A percentile compares a stretch with the other conserved stretches of the same genome.
These are phyloP conservation scores for Hanleya hanleyi DNA, from an alignment of 2,888 invertebrate species.

Conservation along the genomic window DNA sequence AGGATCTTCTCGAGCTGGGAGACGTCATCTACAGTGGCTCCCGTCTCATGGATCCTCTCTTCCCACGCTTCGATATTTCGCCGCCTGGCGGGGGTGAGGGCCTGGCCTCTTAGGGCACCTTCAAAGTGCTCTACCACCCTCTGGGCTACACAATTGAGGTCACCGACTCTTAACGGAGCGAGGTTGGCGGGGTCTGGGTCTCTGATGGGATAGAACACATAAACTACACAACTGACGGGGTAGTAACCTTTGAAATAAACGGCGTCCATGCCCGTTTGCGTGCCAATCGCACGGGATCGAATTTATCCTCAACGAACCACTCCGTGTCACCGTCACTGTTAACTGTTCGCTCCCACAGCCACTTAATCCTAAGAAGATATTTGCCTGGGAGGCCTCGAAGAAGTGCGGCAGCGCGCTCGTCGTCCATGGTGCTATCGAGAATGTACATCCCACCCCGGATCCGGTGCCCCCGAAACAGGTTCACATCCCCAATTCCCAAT, in stretches of 20 bases:
- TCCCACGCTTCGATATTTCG: constrained; percentile 16
- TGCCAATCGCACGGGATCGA: too few relatives aligned
- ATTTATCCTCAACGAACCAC: too few relatives aligned
- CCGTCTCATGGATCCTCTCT: constrained; percentile 22
- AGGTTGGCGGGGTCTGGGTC: constrained; percentile 13
- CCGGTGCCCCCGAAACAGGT: too few relatives aligned
- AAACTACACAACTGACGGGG: constrained; percentile 14
- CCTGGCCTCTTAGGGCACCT: constrained; percentile 18
- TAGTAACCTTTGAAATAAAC: constrained; percentile 3
- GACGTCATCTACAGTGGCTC: constrained; percentile 26
- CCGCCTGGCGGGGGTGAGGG: background rate
- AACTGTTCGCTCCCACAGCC: too few relatives aligned
- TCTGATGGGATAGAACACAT: constrained; percentile 6
- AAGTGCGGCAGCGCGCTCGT: too few relatives aligned
- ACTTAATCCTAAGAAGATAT: too few relatives aligned
- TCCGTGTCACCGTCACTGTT: too few relatives aligned
- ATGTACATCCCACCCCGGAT: too few relatives aligned
- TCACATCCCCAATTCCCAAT: too few relatives aligned
- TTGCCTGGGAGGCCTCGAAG: too few relatives aligned
- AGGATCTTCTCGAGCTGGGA: constrained; percentile 24
- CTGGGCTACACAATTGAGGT: constrained; percentile 31
- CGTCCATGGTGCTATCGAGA: too few relatives aligned
- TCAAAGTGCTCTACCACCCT: constrained; percentile 29
- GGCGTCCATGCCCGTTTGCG: background rate
- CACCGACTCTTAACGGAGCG: constrained; percentile 17